A percentile compares a stretch with the other conserved stretches of the same genome.
phyloP scores from a whole-genome alignment of 1,140 invertebrate species.

The Rhysida immarginata region DNA sequence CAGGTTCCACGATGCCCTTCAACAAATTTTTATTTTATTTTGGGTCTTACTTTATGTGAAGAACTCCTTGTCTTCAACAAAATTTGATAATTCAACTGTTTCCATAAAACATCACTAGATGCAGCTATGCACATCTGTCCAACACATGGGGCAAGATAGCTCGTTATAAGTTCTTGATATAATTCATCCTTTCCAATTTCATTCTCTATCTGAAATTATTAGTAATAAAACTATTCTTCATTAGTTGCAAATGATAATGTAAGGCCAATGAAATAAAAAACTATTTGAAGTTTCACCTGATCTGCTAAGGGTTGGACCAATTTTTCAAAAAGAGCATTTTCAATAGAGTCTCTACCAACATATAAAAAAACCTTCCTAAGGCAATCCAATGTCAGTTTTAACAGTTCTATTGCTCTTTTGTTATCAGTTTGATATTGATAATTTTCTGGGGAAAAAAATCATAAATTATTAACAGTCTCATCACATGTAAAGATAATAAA shows the following conservation, averaged over 20 bases:
- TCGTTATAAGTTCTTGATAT: constrained; percentile 41
- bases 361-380: constrained; percentile 61
- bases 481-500: not conserved
- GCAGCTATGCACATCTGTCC: constrained; percentile 62
- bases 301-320: constrained; percentile 72
- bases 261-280: not conserved
- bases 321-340: constrained; percentile 62
- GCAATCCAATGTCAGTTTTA: constrained; percentile 44
- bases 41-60: constrained; percentile 38
- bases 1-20: too few relatives aligned
- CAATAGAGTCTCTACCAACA: constrained; percentile 62
- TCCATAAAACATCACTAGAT: constrained; percentile 71
- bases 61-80: constrained; percentile 67
- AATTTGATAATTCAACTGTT: constrained; percentile 74
- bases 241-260: not conserved
- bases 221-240: not conserved
- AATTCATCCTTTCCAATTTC: constrained; percentile 41
- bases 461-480: not conserved
- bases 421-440: too few relatives aligned
- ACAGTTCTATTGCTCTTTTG: too few relatives aligned
- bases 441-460: not conserved
- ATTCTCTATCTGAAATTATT: constrained; percentile 49
- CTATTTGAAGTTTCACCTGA: constrained; percentile 31
- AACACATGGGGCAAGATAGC: constrained; percentile 56
- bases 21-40: too few relatives aligned